Conservation (phyloP, 2,888 invertebrate species). For the Athalia cordata region DNA sequence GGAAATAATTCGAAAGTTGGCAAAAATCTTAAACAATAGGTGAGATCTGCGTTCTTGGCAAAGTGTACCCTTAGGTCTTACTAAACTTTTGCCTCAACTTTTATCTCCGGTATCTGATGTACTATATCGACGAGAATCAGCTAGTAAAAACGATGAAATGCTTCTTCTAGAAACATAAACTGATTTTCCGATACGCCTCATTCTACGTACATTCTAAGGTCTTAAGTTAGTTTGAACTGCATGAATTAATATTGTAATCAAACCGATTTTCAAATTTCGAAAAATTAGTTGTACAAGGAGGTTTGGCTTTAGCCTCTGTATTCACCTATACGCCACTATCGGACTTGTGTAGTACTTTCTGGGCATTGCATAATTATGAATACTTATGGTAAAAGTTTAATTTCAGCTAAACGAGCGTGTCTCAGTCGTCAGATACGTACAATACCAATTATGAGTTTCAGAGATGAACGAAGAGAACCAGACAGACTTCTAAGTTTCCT, state of each 20-base stretch:
- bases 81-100: slow-evolving; percentile 34
- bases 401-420: slow-evolving; percentile 33
- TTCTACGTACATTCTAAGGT: too few species aligned
- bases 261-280: neutral
- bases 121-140: slow-evolving; percentile 34
- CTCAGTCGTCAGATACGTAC: slow-evolving; percentile 30
- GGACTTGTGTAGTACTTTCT: slow-evolving; percentile 22
- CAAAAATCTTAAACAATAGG: slow-evolving; percentile 38
- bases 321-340: slow-evolving; percentile 2
- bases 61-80: slow-evolving; percentile 40
- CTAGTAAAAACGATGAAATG: slow-evolving; percentile 8
- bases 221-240: too few species aligned
- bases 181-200: neutral
- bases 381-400: slow-evolving; percentile 34
- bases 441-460: slow-evolving; percentile 39
- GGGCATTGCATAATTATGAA: slow-evolving; percentile 32
- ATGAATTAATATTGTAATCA: too few species aligned
- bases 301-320: slow-evolving; percentile 16
- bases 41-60: slow-evolving; percentile 10
- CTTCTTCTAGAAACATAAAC: slow-evolving; percentile 3
- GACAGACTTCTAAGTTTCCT: slow-evolving; percentile 33
- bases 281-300: slow-evolving; percentile 9
- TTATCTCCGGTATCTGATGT: slow-evolving; percentile 11
- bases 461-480: slow-evolving; percentile 29
- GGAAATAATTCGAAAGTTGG: slow-evolving; percentile 42